A percentile compares a stretch with the other conserved stretches of the same genome.
Evolutionary conservation across 2,888 invertebrate species (phyloP).

Genomic region (Sphaerophoria rueppellii): DNA sequence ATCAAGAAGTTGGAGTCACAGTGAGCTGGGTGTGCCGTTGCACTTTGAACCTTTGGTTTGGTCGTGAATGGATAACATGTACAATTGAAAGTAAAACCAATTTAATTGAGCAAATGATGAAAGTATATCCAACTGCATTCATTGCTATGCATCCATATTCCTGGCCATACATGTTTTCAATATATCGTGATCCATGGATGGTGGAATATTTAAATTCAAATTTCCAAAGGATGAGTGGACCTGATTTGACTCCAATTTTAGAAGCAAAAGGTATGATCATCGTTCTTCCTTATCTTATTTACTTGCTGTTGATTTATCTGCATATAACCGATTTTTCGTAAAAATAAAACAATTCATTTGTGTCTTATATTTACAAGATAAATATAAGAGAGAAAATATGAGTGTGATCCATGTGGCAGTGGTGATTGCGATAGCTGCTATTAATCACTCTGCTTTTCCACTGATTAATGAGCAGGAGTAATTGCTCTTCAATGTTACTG

Average conservation of each 20-base stretch:
- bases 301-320: no score
- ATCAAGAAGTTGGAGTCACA: constrained; percentile 13
- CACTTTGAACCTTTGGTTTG: constrained; percentile 65
- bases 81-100: constrained; percentile 41
- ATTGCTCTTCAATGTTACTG: no score
- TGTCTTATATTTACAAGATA: no score
- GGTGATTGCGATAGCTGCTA: no score
- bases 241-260: constrained; percentile 19
- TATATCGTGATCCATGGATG: constrained; percentile 66
- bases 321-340: no score
- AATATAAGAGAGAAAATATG: no score
- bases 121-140: constrained; percentile 62
- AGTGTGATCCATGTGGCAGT: no score
- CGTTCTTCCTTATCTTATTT: no score
- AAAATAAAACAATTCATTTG: no score
- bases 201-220: constrained; percentile 62
- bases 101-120: constrained; percentile 65
- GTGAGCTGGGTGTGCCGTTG: constrained; percentile 52
- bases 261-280: constrained; percentile 27
- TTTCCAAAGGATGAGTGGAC: constrained; percentile 55
- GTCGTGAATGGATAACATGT: constrained; percentile 62
- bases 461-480: no score
- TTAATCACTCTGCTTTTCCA: no score
- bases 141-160: constrained; percentile 56
- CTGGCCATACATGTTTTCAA: constrained; percentile 67